Base-by-base conservation (phyloP, 2,113 vertebrate species). In the Dunckerocampus dactyliophorus region DNA sequence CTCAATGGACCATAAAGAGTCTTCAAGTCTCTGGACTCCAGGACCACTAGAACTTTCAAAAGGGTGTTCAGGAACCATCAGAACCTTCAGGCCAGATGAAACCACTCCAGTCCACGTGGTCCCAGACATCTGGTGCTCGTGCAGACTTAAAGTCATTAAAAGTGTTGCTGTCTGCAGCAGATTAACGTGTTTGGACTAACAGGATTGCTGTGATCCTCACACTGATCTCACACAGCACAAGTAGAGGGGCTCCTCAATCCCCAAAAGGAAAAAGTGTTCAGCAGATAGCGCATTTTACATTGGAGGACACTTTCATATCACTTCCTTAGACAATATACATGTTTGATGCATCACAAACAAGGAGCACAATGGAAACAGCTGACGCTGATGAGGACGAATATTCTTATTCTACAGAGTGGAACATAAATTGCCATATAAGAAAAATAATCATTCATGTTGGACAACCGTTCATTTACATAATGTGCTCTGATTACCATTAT, bases 181-280 rank as follows among this genome's bases (percentile, higher is more conserved):
- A 65, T 65, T 48, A 56, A 49, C 20, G 3, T 8, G 63, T 57
- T 15, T n/a, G 45, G 53, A 56, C 53, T 57, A 55, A 53, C 58
- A 60, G 45, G 65, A 55, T 61, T 34, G 46, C n/a, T 8, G 14
- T 59, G 43, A 61, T 54, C 58, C 42, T 54, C 37, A n/a, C 17
- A 37, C 10, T 55, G 52, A 55, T 55, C 52, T 55, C 17, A 37
- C 31, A 37, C 17, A 6, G 5, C 52, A 55, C 5, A 37, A 37
- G 28, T 37, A 17, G 31, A 37, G 28, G 16, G 3, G n/a, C 6
- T 21, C 54, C 39, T 43, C 19, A 42, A 11, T 17, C 7, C 34
- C 13, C 7, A 56, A 19, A 3, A 42, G n/a, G 13, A 14, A 8
- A 31, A 31, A 16, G 15, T 43, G 39, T 14, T 3, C 2, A 43